Evolutionary conservation across 92 coral and sea anemone genomes (phyloP), one percentile per base, ranked within the genome.

Genomic region (Nematostella vectensis): DNA sequence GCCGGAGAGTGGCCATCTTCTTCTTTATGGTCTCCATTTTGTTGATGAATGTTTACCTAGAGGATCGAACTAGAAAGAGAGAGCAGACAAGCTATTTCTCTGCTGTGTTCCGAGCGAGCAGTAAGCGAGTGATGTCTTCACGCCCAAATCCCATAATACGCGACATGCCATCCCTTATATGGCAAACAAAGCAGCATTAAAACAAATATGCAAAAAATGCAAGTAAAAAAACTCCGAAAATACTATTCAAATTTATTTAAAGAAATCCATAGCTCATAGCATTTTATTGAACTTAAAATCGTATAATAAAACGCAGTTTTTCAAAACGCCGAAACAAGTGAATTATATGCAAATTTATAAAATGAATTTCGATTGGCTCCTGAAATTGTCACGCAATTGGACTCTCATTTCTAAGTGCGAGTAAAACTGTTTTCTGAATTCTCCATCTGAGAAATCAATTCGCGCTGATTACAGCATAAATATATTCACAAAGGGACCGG

Each of bases 11-110:
- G 59, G 79, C 74, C 98, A 91, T 91, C 87, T 91, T 91, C 75
- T 91, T 91, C 96, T 86, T 91, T 52, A 91, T 88, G 69, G 77
- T 61, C 44, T 93, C 99, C 99, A 93, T 93, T 64, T 78, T 89
- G 87, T 80, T 40, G 68, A 56, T 69, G 57, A 48, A 16, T 44
- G 39, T 11, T 66, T 55, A 54, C 47, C 23, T 16, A 28, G 29
- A 25, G 20, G 63, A 66, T 55, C 72, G 63, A 57, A 31, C 54
- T 39, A 55, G 27, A 29, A n/a, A 55, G 72, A 66, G 54, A 55
- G 62, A 47, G 63, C 63, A 66, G 72, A 66, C 20, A 20, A 29
- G 27, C 27, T 39, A 59, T 27, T n/a, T 42, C 26, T 22, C 11
- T 45, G n/a, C 38, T 24, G 29, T 54, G 16, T 56, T 28, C 54